phyloP scores from a whole-genome alignment of 2,888 invertebrate species.

The Plusia festucae region DNA sequence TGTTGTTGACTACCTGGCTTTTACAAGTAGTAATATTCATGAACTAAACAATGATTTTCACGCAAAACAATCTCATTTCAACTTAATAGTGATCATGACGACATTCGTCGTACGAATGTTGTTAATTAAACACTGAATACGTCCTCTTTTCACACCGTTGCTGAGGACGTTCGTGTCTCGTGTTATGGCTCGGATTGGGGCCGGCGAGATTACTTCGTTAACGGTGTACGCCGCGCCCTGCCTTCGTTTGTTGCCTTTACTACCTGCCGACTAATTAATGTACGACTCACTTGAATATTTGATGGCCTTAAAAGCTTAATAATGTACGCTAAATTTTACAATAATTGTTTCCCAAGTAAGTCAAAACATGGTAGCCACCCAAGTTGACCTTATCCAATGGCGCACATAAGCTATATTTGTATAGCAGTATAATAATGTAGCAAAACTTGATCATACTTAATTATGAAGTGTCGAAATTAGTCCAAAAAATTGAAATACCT shows the following conservation, averaged over 20 bases:
- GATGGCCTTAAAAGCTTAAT: slow-evolving; percentile 48
- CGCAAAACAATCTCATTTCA: not conserved
- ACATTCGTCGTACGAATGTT: slow-evolving; percentile 38
- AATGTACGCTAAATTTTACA: slow-evolving; percentile 32
- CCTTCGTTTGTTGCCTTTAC: slow-evolving; percentile 34
- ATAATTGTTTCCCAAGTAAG: slow-evolving; percentile 6
- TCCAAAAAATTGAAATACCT: not conserved
- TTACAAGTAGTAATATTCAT: not conserved
- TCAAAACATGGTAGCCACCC: not conserved
- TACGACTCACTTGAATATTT: slow-evolving; percentile 40
- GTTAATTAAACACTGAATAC: slow-evolving; percentile 44
- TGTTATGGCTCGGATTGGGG: slow-evolving; percentile 55
- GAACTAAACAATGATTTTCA: not conserved
- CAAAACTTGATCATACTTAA: not conserved
- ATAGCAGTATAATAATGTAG: not conserved
- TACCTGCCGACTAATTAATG: slow-evolving; percentile 43
- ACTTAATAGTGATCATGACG: slow-evolving; percentile 16
- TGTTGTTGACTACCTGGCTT: not conserved
- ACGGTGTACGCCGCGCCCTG: slow-evolving; percentile 62
- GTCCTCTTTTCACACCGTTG: slow-evolving; percentile 49
- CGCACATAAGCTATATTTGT: not conserved
- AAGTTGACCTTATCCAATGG: not conserved
- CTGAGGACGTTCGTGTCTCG: slow-evolving; percentile 46
- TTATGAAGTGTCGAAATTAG: not conserved
- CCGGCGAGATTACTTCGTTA: slow-evolving; percentile 61